Percentiles rank a stretch among this genome's conserved stretches.
These are phyloP conservation scores for Corythucha ciliata DNA, from an alignment of 2,888 invertebrate species.

Conservation along the genomic window DNA sequence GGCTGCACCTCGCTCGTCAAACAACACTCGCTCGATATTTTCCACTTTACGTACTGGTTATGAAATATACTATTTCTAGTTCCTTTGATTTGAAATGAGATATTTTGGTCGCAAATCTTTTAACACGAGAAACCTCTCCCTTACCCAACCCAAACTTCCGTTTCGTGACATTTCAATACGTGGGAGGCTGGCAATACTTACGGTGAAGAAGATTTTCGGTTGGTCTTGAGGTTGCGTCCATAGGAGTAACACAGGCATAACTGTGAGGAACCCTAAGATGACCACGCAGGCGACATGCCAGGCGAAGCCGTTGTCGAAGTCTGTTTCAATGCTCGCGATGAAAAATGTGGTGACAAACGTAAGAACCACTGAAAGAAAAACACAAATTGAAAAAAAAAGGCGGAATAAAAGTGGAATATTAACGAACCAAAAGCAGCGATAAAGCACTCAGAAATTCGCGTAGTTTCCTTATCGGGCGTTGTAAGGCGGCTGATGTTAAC, in stretches of 20 bases:
- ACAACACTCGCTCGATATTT: no score
- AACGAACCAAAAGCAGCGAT: constrained; percentile 50
- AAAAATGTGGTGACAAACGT: constrained; percentile 40
- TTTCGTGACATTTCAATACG: no score
- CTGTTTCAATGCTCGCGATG: constrained; percentile 21
- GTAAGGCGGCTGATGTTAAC: constrained; percentile 64
- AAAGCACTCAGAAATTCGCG: constrained; percentile 55
- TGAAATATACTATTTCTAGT: no score
- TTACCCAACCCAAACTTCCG: no score
- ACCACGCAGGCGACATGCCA: constrained; percentile 42
- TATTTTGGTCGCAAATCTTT: no score
- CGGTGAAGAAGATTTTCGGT: constrained; percentile 60
- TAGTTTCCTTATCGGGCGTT: constrained; percentile 55
- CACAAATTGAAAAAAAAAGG: not conserved
- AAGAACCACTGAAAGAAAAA: constrained; percentile 46
- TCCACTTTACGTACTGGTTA: no score
- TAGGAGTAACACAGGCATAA: constrained; percentile 45
- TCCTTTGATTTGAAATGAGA: no score
- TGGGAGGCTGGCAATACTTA: no score
- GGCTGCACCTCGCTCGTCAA: no score
- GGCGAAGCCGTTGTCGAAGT: constrained; percentile 10
- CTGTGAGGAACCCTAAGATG: constrained; percentile 43
- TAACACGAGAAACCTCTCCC: no score
- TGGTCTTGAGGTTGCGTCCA: constrained; percentile 57
- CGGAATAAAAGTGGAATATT: constrained; percentile 25